Conservation (phyloP, 2,888 invertebrate species). For the Hipparchia semele region DNA sequence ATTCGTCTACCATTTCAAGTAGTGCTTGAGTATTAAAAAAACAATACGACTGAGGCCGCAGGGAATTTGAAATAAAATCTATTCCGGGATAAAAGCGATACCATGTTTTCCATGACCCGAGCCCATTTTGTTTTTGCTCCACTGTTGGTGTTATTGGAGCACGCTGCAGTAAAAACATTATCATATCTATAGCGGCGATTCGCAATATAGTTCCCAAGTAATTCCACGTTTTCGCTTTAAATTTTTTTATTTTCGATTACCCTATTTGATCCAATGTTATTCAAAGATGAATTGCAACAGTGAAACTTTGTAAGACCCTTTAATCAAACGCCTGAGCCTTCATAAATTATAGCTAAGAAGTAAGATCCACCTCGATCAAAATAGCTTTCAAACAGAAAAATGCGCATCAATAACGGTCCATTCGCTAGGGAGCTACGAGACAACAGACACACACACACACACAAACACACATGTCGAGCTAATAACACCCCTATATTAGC, state of each 20-base stretch:
- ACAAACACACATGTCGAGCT: too few relatives aligned
- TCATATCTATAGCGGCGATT: background rate
- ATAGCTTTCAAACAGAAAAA: too few relatives aligned
- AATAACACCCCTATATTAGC: too few relatives aligned
- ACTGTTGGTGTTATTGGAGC: slow-evolving; percentile 8
- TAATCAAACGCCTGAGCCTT: too few relatives aligned
- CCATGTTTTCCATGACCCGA: slow-evolving; percentile 17
- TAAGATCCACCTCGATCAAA: too few relatives aligned
- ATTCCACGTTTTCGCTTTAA: background rate
- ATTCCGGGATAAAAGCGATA: slow-evolving; percentile 21
- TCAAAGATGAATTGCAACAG: too few relatives aligned
- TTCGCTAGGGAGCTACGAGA: too few relatives aligned
- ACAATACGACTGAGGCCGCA: slow-evolving; percentile 14
- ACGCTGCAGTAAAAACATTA: slow-evolving; percentile 20
- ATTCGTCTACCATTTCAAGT: background rate
- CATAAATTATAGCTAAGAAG: too few relatives aligned
- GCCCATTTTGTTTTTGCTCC: slow-evolving; percentile 14
- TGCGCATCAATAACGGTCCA: too few relatives aligned
- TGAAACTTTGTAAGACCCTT: too few relatives aligned
- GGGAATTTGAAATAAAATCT: slow-evolving; percentile 17
- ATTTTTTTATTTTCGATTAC: background rate
- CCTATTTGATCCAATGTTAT: too few relatives aligned
- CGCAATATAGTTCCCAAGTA: background rate
- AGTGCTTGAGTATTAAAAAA: slow-evolving; percentile 10
- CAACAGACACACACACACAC: too few relatives aligned